phyloP scores from a whole-genome alignment of 2,888 invertebrate species.

The Rhingia campestris region DNA sequence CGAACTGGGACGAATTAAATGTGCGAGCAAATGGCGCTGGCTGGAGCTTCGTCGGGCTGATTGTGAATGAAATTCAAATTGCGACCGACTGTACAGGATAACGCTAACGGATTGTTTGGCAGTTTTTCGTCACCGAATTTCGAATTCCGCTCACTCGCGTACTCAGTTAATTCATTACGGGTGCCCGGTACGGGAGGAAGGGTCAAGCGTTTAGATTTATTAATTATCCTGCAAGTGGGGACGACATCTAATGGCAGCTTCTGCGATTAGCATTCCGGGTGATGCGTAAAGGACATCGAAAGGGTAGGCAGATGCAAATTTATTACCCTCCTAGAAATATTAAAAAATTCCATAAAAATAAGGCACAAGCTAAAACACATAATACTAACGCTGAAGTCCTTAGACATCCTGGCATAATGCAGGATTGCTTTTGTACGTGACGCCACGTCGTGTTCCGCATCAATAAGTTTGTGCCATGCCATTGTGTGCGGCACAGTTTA shows the following conservation, averaged over 20 bases:
- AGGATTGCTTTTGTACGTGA: constrained; percentile 62
- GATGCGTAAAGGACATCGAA: not conserved
- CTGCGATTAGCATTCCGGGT: constrained; percentile 41
- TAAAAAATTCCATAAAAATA: constrained; percentile 39
- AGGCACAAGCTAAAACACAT: constrained; percentile 50
- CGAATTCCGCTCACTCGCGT: constrained; percentile 47
- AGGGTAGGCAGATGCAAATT: constrained; percentile 31
- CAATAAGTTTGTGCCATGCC: constrained; percentile 37
- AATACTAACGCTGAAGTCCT: constrained; percentile 54
- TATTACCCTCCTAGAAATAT: constrained; percentile 38
- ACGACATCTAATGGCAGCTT: constrained; percentile 13
- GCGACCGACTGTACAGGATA: not conserved
- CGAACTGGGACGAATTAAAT: constrained; percentile 57
- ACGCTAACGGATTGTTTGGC: not conserved
- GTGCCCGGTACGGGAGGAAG: not conserved
- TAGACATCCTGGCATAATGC: constrained; percentile 59
- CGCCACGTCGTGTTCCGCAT: constrained; percentile 61
- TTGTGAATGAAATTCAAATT: constrained; percentile 62
- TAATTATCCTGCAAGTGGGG: constrained; percentile 51
- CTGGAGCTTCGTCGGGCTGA: constrained; percentile 12
- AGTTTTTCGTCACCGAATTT: constrained; percentile 39
- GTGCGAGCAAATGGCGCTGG: constrained; percentile 50
- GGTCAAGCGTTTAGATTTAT: constrained; percentile 64
- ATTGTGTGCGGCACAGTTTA: not conserved
- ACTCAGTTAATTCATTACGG: constrained; percentile 54